Base-by-base conservation (phyloP, 2,113 vertebrate genomes). In the Bubo scandiacus region DNA sequence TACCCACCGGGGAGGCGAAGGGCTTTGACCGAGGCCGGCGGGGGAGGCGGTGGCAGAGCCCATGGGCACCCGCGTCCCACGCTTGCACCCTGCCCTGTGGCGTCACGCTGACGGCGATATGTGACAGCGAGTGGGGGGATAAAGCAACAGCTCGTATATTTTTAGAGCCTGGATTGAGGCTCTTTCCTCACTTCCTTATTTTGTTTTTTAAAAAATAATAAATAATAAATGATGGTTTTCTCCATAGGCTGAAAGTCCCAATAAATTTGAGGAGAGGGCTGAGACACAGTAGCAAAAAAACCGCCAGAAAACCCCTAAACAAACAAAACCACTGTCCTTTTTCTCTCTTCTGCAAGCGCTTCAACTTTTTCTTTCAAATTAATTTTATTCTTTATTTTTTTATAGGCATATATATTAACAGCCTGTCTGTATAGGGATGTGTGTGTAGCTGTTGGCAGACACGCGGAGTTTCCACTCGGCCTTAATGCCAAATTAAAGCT, bases 401-500 rank as follows among this genome's bases (percentile, higher is more conserved):
- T 92, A 94, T 70, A 77, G 84, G 94, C 86, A 88, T 54, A 45
- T 88, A 92, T 90, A 92, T 88, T 96, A 94, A 90, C 95, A 89
- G 94, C 90, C 90, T 68, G 90, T 63, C 95, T 90, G 91, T 81
- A 82, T 55, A 40, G 93, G 91, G 95, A 68, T 58, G 92, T 88
- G 95, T 93, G 92, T 95, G 93, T 95, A 96, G 96, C 91, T 97
- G 94, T 94, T 97, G 96, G 97, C 97, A 97, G 94, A 66, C 85
- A 61, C 2, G 12, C 0, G 2, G 78, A 97, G 86, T 97, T 97
- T 97, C 97, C 97, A 97, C 80, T 95, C 8, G 29, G 92, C 92
- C 94, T 96, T 96, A 97, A 96, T 80, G 97, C 94, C 96, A 97
- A 97, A 97, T 97, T 97, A 96, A 97, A 97, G 94, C 94, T 97